Percentiles rank a stretch among this genome's conserved stretches.
phyloP scores from a whole-genome alignment of 2,113 vertebrate genomes.

The Python bivittatus region DNA sequence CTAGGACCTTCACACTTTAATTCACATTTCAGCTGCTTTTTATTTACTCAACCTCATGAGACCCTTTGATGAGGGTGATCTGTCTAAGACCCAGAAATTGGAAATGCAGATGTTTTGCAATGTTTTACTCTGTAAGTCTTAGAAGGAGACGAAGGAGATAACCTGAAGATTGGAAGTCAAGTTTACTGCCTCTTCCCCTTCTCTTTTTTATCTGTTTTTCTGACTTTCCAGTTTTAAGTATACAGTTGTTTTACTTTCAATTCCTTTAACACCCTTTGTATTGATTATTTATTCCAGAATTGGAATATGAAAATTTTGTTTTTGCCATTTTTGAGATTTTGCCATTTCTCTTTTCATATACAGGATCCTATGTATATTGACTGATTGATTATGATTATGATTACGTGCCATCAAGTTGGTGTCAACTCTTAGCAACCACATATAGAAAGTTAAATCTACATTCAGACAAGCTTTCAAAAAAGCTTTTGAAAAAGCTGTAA shows the following conservation, averaged over 20 bases:
- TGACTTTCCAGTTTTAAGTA: not conserved
- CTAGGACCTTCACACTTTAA: not conserved
- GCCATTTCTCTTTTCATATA: not conserved
- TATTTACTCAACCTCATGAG: not conserved
- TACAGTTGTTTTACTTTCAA: not conserved
- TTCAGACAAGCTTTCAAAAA: not conserved
- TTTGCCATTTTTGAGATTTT: not conserved
- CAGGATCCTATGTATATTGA: not conserved
- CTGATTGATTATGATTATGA: not conserved
- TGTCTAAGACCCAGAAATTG: not conserved
- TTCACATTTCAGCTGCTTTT: not conserved
- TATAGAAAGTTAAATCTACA: not conserved
- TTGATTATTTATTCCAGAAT: not conserved
- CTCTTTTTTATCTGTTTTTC: not conserved
- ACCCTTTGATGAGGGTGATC: not conserved
- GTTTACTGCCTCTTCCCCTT: not conserved
- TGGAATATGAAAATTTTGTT: not conserved
- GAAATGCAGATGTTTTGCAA: not conserved
- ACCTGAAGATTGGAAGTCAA: not conserved
- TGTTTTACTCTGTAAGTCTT: not conserved
- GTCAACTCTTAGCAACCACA: not conserved
- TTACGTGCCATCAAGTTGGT: not conserved
- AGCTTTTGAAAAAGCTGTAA: not conserved
- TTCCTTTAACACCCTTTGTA: not conserved
- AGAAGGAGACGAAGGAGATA: not conserved